Evolutionary conservation across 2,797 vertebrate genomes (phyloP), one percentile per base, ranked within the genome.

Genomic region (Tiaroga cobitis): DNA sequence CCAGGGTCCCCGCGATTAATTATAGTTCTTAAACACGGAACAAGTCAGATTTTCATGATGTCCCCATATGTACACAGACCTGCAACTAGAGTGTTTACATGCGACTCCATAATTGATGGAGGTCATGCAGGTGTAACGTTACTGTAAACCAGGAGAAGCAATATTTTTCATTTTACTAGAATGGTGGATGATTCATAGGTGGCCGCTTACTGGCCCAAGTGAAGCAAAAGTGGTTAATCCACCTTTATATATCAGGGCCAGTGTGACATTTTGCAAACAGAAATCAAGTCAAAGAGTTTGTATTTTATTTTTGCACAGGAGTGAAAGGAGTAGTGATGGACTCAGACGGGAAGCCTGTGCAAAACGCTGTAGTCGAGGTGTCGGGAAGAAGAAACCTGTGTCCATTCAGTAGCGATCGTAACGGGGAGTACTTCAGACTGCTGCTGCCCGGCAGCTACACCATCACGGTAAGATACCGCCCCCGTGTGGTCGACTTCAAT

Each of bases 341-440:
- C 72, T 84, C 87, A 7, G 89, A 93, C 0, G 94, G 95, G 11
- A 85, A 89, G 54, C 95, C 97, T 0, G 93, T 97, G 34, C 91
- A 95, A 74, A 94, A 96, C 0, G 97, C 96, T 2, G 92, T 96
- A 0, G 97, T 99, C 84, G 96, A 98, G 91, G 95, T 97, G 76
- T 61, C 90, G 88, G 96, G 96, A 77, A 96, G 96, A 69, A 89
- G 56, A 3, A 97, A 98, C 0, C 26, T 97, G 82, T 97, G 95
- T 90, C 96, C 97, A 0, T 99, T 97, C 88, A 94, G 76, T 90
- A 98, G 96, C 3, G 93, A 97, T 84, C 85, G 41, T 59, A 90
- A 96, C 0, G 98, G 98, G 86, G 98, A 99, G 84, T 99, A 98
- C 91, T 99, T 96, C 85, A 93, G 97, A 80, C 94, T 99, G 82